Evolutionary conservation across 2,113 vertebrate species (phyloP), one percentile per base, ranked within the genome.

Genomic region (Sarotherodon lohbergeri): DNA sequence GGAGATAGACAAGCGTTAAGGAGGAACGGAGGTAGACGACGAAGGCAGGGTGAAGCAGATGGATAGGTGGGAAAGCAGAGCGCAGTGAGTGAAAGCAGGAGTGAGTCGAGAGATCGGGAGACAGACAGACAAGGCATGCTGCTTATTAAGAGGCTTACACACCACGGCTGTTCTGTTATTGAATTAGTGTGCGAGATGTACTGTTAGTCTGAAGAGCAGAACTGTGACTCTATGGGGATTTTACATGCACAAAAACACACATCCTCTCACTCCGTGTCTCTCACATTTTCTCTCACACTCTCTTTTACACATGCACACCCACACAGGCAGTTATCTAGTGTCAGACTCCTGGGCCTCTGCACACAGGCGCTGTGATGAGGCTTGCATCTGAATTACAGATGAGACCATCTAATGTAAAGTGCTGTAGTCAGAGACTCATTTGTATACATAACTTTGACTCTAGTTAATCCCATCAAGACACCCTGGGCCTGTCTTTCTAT

Each of bases 331-430:
- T 52, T 68, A 29, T 87, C 80, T 80, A 22, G 56, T 81, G 84
- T 84, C 76, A 82, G 63, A 86, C 83, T 79, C 59, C 48, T 48
- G 61, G n/a, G 59, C 76, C 41, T 87, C 54, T 79, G 81, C 56
- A 16, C 76, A 39, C 73, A 55, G 54, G 86, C 80, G 59, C 34
- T 83, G 63, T 71, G 86, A 90, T 82, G 88, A 89, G 82, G 76
- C 56, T 76, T 81, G 87, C 76, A 71, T 92, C 87, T 90, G 85
- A 93, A 90, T 88, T 83, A 83, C 90, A 90, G 83, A 90, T 85
- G 82, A 92, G 86, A 55, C 54, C 1, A 24, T 78, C 59, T 19
- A 16, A 71, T 79, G 81, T 86, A 59, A 91, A 89, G 55, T 14
- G 66, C 84, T 52, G 82, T 61, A 84, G 83, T 88, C 39, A 5